These are phyloP conservation scores for Pegoplata infirma DNA, from an alignment of 2,888 invertebrate genomes.

Conservation along the genomic window DNA sequence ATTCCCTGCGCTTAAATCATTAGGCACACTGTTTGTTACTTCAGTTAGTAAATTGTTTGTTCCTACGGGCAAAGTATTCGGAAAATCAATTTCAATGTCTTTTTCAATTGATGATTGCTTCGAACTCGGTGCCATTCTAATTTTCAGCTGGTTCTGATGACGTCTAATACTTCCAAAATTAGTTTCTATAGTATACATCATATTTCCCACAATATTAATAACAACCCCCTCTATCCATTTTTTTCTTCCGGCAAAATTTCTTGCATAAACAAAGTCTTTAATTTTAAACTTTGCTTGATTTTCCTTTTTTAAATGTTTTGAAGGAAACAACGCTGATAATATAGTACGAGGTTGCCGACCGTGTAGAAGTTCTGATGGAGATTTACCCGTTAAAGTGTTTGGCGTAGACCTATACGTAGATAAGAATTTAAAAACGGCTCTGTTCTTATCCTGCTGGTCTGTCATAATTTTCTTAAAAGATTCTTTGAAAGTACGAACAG, in stretches of 20 bases:
- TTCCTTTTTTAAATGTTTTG: not conserved
- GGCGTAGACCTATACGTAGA: conserved; percentile 25
- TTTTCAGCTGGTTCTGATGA: conserved; percentile 24
- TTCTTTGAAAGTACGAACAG: too few species aligned
- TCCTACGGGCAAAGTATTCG: too few species aligned
- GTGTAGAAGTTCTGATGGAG: conserved; percentile 27
- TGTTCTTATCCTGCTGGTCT: too few species aligned
- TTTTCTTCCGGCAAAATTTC: conserved; percentile 19
- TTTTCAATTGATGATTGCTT: too few species aligned
- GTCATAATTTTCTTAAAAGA: too few species aligned
- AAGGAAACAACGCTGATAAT: conserved; percentile 26
- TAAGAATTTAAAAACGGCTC: conserved; percentile 10
- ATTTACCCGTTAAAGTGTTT: conserved; percentile 22
- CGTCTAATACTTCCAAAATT: conserved; percentile 1
- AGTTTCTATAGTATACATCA: conserved; percentile 10
- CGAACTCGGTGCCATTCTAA: too few species aligned
- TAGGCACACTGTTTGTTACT: too few species aligned
- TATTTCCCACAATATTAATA: not conserved
- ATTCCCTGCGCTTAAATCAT: too few species aligned
- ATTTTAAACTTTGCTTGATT: conserved; percentile 6
- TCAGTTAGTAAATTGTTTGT: too few species aligned
- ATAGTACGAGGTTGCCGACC: conserved; percentile 32
- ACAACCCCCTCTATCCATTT: conserved; percentile 20
- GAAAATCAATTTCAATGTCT: too few species aligned
- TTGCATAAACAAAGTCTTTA: conserved; percentile 14